Evolutionary conservation across 2,113 vertebrate species (phyloP), one percentile per base, ranked within the genome.

Genomic region (Myanophis thanlyinensis): DNA sequence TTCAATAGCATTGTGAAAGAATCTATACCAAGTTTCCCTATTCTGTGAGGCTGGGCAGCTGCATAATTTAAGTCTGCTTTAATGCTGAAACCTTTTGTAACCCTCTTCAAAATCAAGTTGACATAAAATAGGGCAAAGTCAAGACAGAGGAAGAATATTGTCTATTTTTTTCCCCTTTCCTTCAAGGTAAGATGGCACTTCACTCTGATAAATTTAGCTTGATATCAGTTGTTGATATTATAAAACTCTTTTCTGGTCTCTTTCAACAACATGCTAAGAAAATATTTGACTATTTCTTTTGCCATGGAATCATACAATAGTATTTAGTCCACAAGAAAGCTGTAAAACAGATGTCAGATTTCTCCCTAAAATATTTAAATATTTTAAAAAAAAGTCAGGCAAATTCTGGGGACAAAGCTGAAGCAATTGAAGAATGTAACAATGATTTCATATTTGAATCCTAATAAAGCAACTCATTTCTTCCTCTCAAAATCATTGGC

Each of bases 1-100:
- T 98, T 98, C 98, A 98, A 98, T 98, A 97, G 98, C 98, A 98
- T 98, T 98, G 98, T 98, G 97, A 51, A 87, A 97, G 97, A 98
- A 97, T 97, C 97, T 97, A 97, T 98, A 97, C 91, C 96, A 97
- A 97, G 97, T 97, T 97, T 97, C 97, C 73, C 97, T 95, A 97
- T 97, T 97, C 97, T 97, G 96, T 96, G 97, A 97, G 97, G 95
- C 96, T 94, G 95, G 97, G 95, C 97, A 98, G 98, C 97, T 98
- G 98, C 98, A 97, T 98, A 97, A 97, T 96, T 97, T 97, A 97
- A 95, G 95, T 97, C 94, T 0, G 23, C 90, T 97, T 97, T 96
- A 94, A 96, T 95, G 96, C 97, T 3, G 23, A 95, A 97, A 94
- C 95, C 97, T 95, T 97, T 97, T 91, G 97, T 94, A 95, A 97